A percentile compares a stretch with the other conserved stretches of the same genome.
These are phyloP conservation scores for Girardinichthys multiradiatus DNA, from an alignment of 2,113 vertebrate genomes.

Conservation along the genomic window DNA sequence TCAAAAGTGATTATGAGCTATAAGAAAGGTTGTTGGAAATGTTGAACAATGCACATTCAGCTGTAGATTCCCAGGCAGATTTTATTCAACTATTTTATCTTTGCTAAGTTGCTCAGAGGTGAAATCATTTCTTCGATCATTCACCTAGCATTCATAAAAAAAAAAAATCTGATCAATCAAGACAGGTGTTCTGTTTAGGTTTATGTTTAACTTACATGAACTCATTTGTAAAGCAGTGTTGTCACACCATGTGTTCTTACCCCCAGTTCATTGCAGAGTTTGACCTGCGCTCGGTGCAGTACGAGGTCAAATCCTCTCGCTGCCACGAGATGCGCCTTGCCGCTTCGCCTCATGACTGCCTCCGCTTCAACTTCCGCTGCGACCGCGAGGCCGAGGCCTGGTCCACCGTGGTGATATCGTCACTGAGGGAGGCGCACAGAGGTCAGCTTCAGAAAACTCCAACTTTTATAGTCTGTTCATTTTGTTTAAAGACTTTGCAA, in stretches of 20 bases:
- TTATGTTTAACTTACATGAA: neutral
- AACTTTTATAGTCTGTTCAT: no score
- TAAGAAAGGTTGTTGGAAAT: neutral
- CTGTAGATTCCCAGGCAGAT: no score
- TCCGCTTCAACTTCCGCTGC: constrained; percentile 83
- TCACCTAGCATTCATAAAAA: no score
- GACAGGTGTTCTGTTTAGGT: neutral
- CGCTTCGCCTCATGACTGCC: constrained; percentile 71
- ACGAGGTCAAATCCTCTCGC: constrained; percentile 78
- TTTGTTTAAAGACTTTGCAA: no score
- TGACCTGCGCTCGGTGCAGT: constrained; percentile 80
- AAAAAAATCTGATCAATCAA: neutral
- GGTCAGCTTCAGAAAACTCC: constrained; percentile 66
- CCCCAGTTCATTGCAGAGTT: constrained; percentile 82
- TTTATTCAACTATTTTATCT: neutral
- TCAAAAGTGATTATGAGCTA: neutral
- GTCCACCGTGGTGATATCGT: constrained; percentile 87
- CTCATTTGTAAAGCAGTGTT: neutral
- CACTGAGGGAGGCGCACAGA: constrained; percentile 83
- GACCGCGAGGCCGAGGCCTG: constrained; percentile 87
- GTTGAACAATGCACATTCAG: no score
- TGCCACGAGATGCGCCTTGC: constrained; percentile 82
- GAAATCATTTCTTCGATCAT: neutral
- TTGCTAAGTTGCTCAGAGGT: neutral
- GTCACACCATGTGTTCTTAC: neutral